Evolutionary conservation across 2,888 invertebrate species (phyloP).

Genomic region (Epicampocera succincta): DNA sequence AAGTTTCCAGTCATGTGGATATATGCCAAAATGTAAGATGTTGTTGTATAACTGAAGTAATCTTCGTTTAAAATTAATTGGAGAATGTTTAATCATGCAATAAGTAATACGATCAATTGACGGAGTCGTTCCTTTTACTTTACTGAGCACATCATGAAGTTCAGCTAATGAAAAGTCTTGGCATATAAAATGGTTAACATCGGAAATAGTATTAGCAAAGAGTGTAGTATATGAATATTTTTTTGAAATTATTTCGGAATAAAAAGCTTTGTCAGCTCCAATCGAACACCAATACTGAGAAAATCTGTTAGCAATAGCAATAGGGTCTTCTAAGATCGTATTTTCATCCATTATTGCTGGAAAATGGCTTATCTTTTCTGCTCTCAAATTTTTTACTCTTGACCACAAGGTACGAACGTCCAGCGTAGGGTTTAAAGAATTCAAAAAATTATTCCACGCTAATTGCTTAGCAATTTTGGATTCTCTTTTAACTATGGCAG

Average conservation of each 20-base stretch:
- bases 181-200: constrained; percentile 23
- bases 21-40: background rate
- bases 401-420: background rate
- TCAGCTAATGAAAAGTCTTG: background rate
- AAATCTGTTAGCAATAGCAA: background rate
- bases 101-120: background rate
- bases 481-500: background rate
- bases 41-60: background rate
- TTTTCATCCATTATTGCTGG: too few relatives aligned
- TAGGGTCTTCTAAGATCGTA: background rate
- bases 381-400: background rate
- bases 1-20: constrained; percentile 5
- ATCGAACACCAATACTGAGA: constrained; percentile 30
- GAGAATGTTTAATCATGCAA: background rate
- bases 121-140: background rate
- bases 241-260: background rate
- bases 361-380: background rate
- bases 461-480: background rate
- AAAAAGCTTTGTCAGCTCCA: constrained; percentile 15
- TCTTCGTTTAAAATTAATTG: background rate
- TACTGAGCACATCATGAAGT: background rate
- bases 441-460: too few relatives aligned
- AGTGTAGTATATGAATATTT: too few relatives aligned
- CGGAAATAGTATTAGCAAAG: background rate
- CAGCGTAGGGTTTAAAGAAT: background rate